Base-by-base conservation (phyloP, 2,888 invertebrate genomes). In the Heliconius hortense region DNA sequence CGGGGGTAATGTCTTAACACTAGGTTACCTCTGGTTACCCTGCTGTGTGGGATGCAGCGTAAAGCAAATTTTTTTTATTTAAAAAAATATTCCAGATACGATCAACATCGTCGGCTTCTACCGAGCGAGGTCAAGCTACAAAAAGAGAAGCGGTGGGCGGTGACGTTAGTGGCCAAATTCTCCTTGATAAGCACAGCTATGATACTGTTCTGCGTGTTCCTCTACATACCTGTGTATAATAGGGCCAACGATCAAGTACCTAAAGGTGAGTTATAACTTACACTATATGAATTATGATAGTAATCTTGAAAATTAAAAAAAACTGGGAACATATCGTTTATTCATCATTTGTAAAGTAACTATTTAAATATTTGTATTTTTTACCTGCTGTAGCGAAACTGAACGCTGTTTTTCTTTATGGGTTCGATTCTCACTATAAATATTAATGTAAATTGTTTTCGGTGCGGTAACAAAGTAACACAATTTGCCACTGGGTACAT, bases 141-240 rank as follows among this genome's bases (percentile, higher is more conserved):
- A 56, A 79, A 87, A 3, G 87, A 86, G 75, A 81, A 86, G 1
- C 77, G 91, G n/a, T 89, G 90, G 56, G 85, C 91, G 8, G 79
- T 90, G 82, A 89, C 89, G 2, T 81, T 86, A 59, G 81, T 92
- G 56, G 91, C 90, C 64, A 93, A 91, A 81, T 89, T 90, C 80
- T 89, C 92, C 68, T 82, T 94, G 0, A 91, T 93, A 83, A 88
- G 90, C 83, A 87, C 89, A 0, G 90, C 90, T 8, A 92, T 93
- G 90, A 91, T 93, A 70, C 77, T 91, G 56, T 91, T 94, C 83
- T 93, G 93, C 62, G 89, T 92, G 8, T 84, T 94, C 0, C 81
- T 94, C 82, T 94, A 94, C 80, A 93, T 93, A 83, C 94, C 94
- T 2, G 92, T 93, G 0, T 94, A 93, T 80, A 92, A 90, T 80